phyloP scores from a whole-genome alignment of 2,113 vertebrate species.

The Cygnus atratus region DNA sequence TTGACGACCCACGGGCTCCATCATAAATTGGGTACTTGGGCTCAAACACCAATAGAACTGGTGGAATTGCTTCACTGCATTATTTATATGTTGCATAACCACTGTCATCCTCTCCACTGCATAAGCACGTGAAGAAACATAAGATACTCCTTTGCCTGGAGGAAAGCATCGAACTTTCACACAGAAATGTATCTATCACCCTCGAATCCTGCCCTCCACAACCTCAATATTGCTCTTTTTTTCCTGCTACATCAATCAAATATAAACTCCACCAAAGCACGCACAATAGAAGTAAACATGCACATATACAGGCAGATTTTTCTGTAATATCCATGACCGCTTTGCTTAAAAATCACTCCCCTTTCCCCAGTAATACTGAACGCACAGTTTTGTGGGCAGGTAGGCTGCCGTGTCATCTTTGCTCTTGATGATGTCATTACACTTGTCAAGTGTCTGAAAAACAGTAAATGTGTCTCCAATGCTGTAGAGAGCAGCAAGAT shows the following conservation, averaged over 20 bases:
- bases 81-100: background rate
- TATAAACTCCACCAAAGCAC: background rate
- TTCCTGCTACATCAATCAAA: background rate
- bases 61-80: background rate
- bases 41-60: background rate
- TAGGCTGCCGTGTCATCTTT: slow-evolving; percentile 96
- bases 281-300: rapidly evolving
- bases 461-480: slow-evolving; percentile 97
- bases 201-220: background rate
- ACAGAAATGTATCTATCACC: rapidly evolving
- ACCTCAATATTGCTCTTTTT: background rate
- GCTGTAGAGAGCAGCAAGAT: slow-evolving; percentile 96
- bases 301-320: background rate
- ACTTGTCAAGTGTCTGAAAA: slow-evolving; percentile 98
- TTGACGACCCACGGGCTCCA: background rate
- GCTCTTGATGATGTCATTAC: slow-evolving; percentile 97
- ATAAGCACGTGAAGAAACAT: background rate
- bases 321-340: background rate
- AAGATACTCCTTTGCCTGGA: background rate
- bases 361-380: background rate
- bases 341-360: background rate
- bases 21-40: background rate
- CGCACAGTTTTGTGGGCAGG: slow-evolving; percentile 96
- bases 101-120: background rate
- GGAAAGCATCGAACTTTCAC: background rate